Evolutionary conservation across 2,797 vertebrate genomes (phyloP), one percentile per base, ranked within the genome.

Genomic region (Scarus forsteni): DNA sequence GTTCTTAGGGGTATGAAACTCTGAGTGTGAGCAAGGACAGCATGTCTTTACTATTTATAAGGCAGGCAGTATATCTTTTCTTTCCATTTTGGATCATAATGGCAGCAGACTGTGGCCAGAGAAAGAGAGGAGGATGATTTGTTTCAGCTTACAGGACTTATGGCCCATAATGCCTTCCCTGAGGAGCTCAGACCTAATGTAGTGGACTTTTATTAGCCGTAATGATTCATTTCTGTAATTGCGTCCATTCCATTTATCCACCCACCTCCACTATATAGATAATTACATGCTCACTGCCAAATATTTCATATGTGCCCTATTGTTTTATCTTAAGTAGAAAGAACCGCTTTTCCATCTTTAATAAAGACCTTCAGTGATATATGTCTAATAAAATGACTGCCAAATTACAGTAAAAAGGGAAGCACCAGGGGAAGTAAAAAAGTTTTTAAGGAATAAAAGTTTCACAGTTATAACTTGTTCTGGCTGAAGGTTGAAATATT

Each of bases 81-180:
- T n/a, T 69, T 75, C 59, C 38, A 52, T 39, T 65, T 19, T 5
- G 8, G 48, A 79, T 68, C 54, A 36, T 73, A 69, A 80, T 54
- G 46, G 54, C 34, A 46, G 66, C 39, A 48, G 50, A 49, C 35
- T 53, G 49, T 60, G 66, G 66, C 75, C 61, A 44, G 73, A 66
- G 70, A 59, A 74, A 13, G 40, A 64, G 53, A 18, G 1, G 38
- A 46, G 53, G 73, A 80, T 84, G 83, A 89, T 88, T 85, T 87
- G 86, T 88, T 83, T 76, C 61, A 63, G 50, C 79, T 75, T 74
- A 66, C 67, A 66, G 71, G 80, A 86, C 82, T 84, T 71, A 53
- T 79, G 75, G 75, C 80, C 79, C 71, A 81, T 89, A 84, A 88
- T 83, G 78, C 79, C 64, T 80, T 83, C 71, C 85, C 79, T 8